These are phyloP conservation scores for Centropyge bicolor DNA, from an alignment of 2,797 vertebrate species.

Conservation along the genomic window DNA sequence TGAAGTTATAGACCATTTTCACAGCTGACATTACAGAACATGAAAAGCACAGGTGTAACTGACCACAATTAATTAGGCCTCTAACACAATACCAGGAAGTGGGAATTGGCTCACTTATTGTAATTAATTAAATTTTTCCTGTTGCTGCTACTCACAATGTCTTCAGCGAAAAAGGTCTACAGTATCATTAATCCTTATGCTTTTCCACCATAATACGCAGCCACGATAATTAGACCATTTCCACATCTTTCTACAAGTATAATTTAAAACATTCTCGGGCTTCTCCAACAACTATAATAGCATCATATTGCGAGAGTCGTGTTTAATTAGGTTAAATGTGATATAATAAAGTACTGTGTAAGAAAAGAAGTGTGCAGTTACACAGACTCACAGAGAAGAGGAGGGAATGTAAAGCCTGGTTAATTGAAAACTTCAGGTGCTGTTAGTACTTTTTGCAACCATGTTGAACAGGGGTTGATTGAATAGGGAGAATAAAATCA, in stretches of 20 bases:
- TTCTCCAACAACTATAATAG: neutral
- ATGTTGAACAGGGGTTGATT: neutral
- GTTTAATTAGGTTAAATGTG: neutral
- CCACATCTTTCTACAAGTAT: neutral
- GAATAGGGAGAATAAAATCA: neutral
- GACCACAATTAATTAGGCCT: neutral
- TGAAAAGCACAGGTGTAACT: slow-evolving; percentile 1
- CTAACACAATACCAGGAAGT: neutral
- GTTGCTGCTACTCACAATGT: neutral
- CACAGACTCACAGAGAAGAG: neutral
- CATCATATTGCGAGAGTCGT: neutral
- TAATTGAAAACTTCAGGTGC: slow-evolving; percentile 8
- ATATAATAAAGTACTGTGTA: neutral
- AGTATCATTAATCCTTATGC: neutral
- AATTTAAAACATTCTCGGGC: neutral
- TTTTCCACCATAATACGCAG: neutral
- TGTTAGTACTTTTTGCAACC: neutral
- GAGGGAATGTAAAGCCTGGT: neutral
- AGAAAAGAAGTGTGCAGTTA: neutral
- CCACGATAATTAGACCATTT: neutral
- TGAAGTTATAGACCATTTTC: neutral
- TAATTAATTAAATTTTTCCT: neutral
- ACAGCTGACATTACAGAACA: neutral
- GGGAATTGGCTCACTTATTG: neutral
- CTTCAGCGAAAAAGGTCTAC: neutral